Evolutionary conservation across 2,888 invertebrate species (phyloP).

Genomic region (Andrena marginata): DNA sequence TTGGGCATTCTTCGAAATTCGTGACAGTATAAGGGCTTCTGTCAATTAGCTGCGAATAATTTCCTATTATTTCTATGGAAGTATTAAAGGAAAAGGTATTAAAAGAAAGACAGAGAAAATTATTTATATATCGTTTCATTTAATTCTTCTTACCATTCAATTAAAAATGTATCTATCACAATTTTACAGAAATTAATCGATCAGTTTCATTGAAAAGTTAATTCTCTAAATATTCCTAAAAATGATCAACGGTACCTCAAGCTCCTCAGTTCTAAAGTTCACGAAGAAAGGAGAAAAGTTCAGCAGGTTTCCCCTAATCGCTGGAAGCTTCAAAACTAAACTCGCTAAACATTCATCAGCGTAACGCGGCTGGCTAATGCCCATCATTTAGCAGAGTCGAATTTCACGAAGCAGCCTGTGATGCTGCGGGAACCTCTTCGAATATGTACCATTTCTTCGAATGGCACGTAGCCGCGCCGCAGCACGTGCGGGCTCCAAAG

Average conservation of each 20-base stretch:
- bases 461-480: not conserved
- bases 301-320: not conserved
- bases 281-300: not conserved
- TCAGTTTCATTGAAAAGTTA: no score
- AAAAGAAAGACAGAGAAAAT: no score
- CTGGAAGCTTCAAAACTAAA: not conserved
- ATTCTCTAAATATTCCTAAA: not conserved
- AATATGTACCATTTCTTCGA: constrained; percentile 1
- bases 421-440: not conserved
- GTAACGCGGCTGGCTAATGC: not conserved
- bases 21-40: no score
- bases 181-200: no score
- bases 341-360: not conserved
- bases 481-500: not conserved
- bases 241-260: not conserved
- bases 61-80: no score
- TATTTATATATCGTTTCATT: no score
- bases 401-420: not conserved
- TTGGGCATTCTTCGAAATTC: no score
- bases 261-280: not conserved
- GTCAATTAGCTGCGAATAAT: no score
- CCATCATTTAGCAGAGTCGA: not conserved
- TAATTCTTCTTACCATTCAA: no score
- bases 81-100: no score
- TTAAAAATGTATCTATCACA: no score